A percentile compares a stretch with the other conserved stretches of the same genome.
Conservation (phyloP, 1,140 invertebrate genomes). For the Heliconius himera region DNA sequence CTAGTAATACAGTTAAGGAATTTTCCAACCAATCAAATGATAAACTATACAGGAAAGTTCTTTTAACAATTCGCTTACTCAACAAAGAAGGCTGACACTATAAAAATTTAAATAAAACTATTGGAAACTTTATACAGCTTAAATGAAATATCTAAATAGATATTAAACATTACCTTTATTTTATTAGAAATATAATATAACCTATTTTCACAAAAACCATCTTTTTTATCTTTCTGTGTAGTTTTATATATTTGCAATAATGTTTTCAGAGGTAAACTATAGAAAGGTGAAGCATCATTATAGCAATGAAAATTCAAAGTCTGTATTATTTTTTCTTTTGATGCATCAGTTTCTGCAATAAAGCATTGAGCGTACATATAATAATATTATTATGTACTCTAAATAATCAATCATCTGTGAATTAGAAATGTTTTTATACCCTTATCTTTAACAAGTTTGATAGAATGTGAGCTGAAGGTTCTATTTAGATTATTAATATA, state of each 20-base stretch:
- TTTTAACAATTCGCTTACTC: conserved; percentile 61
- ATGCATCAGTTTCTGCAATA: conserved; percentile 20
- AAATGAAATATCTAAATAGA: not conserved
- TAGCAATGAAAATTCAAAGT: conserved; percentile 63
- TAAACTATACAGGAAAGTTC: conserved; percentile 72
- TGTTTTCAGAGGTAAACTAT: conserved; percentile 59
- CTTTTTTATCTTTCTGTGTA: conserved; percentile 60
- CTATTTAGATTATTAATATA: not conserved
- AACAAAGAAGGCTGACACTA: conserved; percentile 62
- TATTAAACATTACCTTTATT: conserved; percentile 57
- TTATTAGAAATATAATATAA: conserved; percentile 71
- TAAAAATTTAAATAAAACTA: conserved; percentile 36
- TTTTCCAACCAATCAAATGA: conserved; percentile 74
- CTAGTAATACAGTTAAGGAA: conserved; percentile 68
- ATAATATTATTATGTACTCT: not conserved
- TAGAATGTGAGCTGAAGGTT: not conserved
- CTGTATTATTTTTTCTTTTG: conserved; percentile 32
- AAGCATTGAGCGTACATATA: not conserved
- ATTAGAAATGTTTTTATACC: not conserved
- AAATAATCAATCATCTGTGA: not conserved
- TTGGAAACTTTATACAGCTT: not conserved
- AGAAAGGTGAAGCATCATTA: conserved; percentile 70
- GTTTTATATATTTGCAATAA: conserved; percentile 62
- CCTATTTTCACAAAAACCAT: conserved; percentile 69
- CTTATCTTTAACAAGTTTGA: not conserved